Base-by-base conservation (phyloP, 1,140 invertebrate species). In the Aphaenogaster rudis region DNA sequence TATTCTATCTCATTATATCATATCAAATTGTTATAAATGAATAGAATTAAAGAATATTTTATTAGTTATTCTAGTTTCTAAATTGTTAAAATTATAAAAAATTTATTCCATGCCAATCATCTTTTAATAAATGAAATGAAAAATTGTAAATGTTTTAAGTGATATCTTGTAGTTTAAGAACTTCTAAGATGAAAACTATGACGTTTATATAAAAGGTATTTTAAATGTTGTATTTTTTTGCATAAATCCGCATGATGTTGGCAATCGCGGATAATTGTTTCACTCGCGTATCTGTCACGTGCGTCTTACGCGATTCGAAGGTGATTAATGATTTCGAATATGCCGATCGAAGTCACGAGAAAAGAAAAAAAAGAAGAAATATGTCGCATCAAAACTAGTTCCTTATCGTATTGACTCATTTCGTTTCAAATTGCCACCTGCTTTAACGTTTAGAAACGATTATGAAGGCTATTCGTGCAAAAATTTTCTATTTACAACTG, bases 311-410 rank as follows among this genome's bases (percentile, higher is more conserved):
- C 21, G 2, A 61, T 15, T 54, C 1, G 2, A 80, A 80, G 48
- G 54, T 80, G n/a, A 80, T 69, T 52, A 54, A 52, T 28, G 45
- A 67, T 15, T 54, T 50, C 11, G 13, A 80, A 3, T 8, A 7
- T 21, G 13, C 1, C n/a, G 28, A 52, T 39, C 45, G 5, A 42
- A 64, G 15, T 1, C 7, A 13, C 8, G 11, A 80, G 39, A 52
- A 50, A 61, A 36, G 11, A 36, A 4, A 42, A 63, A 48, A 15
- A 17, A 28, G 2, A 77, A 54, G 5, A 33, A 13, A 67, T 21
- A 67, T 52, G 17, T 80, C n/a, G 33, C 36, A 17, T 45, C 13
- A 28, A 80, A 52, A 80, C 77, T 77, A 11, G 15, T n/a, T 78
- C 11, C 39, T 78, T 48, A 33, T 78, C 17, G 2, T 33, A 4